Evolutionary conservation across 2,888 invertebrate species (phyloP).

Genomic region (Trachelus iudaicus): DNA sequence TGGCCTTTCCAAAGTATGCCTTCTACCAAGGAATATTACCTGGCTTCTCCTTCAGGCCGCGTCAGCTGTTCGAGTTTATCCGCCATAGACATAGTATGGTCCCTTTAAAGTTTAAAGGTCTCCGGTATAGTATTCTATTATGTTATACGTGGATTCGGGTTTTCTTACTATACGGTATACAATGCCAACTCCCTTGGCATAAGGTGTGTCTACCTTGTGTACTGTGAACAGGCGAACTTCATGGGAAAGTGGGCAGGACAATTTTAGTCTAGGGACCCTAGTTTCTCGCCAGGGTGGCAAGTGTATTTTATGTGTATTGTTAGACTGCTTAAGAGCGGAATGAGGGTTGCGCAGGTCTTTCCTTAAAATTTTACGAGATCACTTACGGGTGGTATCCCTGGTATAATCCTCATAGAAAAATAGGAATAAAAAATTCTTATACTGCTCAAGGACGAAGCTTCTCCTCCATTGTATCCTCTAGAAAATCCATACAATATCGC

Average conservation of each 20-base stretch:
- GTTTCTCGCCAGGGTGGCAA: slow-evolving; percentile 25
- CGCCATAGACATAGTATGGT: slow-evolving; percentile 12
- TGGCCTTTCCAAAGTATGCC: not conserved
- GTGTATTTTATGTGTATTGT: slow-evolving; percentile 20
- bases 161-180: not conserved
- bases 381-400: not conserved
- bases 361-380: not conserved
- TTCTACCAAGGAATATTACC: not conserved
- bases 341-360: not conserved
- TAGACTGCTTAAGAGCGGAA: not conserved
- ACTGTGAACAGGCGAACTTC: slow-evolving; percentile 24
- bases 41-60: not conserved
- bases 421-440: not conserved
- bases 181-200: slow-evolving; percentile 1
- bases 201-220: not conserved
- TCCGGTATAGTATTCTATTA: slow-evolving; percentile 3
- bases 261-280: slow-evolving; percentile 5
- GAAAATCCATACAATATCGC: not conserved
- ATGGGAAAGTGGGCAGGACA: slow-evolving; percentile 29
- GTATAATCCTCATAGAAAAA: not conserved
- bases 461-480: not conserved
- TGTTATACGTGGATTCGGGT: slow-evolving; percentile 4
- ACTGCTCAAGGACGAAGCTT: not conserved
- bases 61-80: slow-evolving; percentile 45
- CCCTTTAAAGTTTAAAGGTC: slow-evolving; percentile 59